These are phyloP conservation scores for Heterodera carotae DNA, from an alignment of 1,140 invertebrate species.

Conservation along the genomic window DNA sequence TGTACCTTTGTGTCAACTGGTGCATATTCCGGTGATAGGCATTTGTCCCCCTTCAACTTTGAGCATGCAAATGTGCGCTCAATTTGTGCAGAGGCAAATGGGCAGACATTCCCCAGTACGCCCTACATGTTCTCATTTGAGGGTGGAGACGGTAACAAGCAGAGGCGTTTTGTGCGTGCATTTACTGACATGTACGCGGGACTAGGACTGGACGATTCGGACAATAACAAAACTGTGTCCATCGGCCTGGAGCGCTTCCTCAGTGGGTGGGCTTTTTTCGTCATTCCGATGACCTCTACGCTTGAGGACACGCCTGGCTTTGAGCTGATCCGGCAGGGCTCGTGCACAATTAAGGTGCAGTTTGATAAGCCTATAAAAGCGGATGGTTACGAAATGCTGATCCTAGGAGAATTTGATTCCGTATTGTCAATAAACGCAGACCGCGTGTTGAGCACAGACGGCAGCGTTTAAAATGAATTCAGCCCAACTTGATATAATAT, in stretches of 20 bases:
- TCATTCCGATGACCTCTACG: constrained; percentile 33
- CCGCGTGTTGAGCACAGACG: constrained; percentile 29
- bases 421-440: constrained; percentile 34
- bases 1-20: constrained; percentile 7
- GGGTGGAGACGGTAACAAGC: no score
- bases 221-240: constrained; percentile 22
- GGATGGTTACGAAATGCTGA: constrained; percentile 25
- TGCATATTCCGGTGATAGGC: constrained; percentile 11
- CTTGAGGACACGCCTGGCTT: constrained; percentile 28
- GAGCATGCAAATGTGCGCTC: constrained; percentile 33
- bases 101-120: constrained; percentile 17
- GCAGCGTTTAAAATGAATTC: constrained; percentile 36
- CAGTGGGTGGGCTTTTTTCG: constrained; percentile 40
- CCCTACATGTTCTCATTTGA: constrained; percentile 23
- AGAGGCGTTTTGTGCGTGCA: constrained; percentile 13
- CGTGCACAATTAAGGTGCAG: constrained; percentile 18
- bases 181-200: constrained; percentile 41
- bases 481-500: constrained; percentile 9
- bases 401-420: constrained; percentile 38
- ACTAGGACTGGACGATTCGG: not conserved
- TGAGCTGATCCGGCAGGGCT: constrained; percentile 34
- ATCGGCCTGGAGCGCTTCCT: constrained; percentile 35
- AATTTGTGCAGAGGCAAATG: constrained; percentile 25
- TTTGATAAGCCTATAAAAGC: constrained; percentile 17
- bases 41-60: constrained; percentile 34